Base-by-base conservation (phyloP, 2,888 invertebrate genomes). In the Reticulitermes lucifugus region DNA sequence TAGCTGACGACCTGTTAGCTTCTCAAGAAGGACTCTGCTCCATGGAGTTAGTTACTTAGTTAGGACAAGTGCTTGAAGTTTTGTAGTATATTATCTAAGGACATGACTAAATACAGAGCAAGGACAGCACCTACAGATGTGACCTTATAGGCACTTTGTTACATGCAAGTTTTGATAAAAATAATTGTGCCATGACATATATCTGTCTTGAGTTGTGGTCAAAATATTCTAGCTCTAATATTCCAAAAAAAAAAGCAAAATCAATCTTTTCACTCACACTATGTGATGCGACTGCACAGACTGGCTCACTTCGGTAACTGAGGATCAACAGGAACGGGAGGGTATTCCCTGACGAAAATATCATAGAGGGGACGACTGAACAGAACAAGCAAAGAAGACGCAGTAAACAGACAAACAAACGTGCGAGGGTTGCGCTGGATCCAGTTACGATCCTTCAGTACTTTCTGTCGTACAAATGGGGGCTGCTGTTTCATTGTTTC, bases 361-460 rank as follows among this genome's bases (percentile, higher is more conserved):
- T 95, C 95, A 92, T 96, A 96, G 43, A 96, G 89, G 0, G 95
- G 95, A 88, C 93, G 94, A 0, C 96, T 96, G 89, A 95, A 96
- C 85, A 96, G 93, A 29, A 94, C 89, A 4, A 93, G 89, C 12
- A 95, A 84, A 1, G 92, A 92, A 0, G 92, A 75, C 1, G 92
- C 89, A 0, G 94, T 91, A 73, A 87, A 85, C n/a, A 88, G 51
- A 70, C 73, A 73, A 43, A 81, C 29, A 89, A 94, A 93, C 0
- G 92, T 89, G 85, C 90, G 92, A 0, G 95, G 95, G 91, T 95
- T 93, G 86, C 92, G 92, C 87, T 92, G 92, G 79, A 93, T 91
- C 93, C 94, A 94, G 88, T 92, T 92, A 87, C 93, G 92, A 89
- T 94, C 92, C 84, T 92, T 92, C 86, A 93, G 83, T 59, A 88